A percentile compares a stretch with the other conserved stretches of the same genome.
Evolutionary conservation across 2,888 invertebrate species (phyloP).

Genomic region (Gnatocerus cornutus): DNA sequence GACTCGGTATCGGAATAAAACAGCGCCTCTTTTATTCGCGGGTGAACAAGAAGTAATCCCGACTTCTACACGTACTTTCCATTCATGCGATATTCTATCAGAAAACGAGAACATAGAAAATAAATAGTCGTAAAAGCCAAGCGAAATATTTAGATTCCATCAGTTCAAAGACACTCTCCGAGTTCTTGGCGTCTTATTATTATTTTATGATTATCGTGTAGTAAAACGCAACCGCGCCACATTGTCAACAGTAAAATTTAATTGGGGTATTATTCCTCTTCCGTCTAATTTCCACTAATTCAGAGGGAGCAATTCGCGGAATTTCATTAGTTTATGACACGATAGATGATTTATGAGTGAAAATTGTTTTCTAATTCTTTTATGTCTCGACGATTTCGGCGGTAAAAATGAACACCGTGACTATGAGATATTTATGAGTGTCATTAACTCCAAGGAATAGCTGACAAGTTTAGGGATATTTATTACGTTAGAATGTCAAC

Average conservation of each 20-base stretch:
- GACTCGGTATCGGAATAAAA: constrained; percentile 5
- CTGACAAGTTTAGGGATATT: constrained; percentile 8
- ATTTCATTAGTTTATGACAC: constrained; percentile 27
- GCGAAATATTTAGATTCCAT: constrained; percentile 9
- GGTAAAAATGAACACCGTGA: background rate
- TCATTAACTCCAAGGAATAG: constrained; percentile 3
- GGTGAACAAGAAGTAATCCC: constrained; percentile 9
- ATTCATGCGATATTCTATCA: constrained; percentile 9
- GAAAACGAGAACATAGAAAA: constrained; percentile 2
- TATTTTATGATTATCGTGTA: constrained; percentile 9
- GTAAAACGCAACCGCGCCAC: constrained; percentile 32
- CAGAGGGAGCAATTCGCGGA: constrained; percentile 31
- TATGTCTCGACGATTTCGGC: background rate
- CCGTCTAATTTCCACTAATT: constrained; percentile 35
- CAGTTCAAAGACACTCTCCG: background rate
- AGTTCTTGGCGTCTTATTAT: background rate
- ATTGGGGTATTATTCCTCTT: constrained; percentile 38
- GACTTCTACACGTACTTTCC: constrained; percentile 18
- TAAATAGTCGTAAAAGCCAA: constrained; percentile 9
- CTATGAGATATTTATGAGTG: constrained; percentile 5
- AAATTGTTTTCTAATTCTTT: background rate
- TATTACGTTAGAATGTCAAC: constrained; percentile 9
- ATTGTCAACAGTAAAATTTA: constrained; percentile 42
- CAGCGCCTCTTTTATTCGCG: constrained; percentile 3
- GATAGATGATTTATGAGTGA: constrained; percentile 5